Evolutionary conservation across 2,888 invertebrate genomes (phyloP).

Genomic region (Antitype chi): DNA sequence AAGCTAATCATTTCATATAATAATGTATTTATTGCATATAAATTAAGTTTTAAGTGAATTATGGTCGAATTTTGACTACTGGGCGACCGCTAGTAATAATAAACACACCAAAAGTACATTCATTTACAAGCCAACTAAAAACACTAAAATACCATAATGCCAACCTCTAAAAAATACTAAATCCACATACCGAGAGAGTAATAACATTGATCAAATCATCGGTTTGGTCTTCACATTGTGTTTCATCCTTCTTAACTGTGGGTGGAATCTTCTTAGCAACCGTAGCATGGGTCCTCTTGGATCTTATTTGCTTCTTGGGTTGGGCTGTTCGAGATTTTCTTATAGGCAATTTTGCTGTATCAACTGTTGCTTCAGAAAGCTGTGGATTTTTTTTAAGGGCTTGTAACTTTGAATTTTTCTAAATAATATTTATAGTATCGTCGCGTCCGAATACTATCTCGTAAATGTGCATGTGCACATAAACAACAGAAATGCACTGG

Average conservation of each 20-base stretch:
- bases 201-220: slow-evolving; percentile 77
- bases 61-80: too few relatives aligned
- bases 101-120: not conserved
- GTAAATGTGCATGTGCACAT: too few relatives aligned
- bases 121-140: not conserved
- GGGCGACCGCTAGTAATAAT: not conserved
- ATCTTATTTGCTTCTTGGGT: slow-evolving; percentile 71
- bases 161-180: not conserved
- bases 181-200: slow-evolving; percentile 74
- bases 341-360: slow-evolving; percentile 2
- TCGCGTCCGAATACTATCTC: too few relatives aligned
- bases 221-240: slow-evolving; percentile 68
- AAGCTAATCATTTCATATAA: too few relatives aligned
- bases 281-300: slow-evolving; percentile 62
- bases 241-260: slow-evolving; percentile 13
- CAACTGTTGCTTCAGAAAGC: slow-evolving; percentile 27
- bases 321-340: slow-evolving; percentile 35
- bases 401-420: not conserved
- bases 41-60: too few relatives aligned
- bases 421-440: not conserved
- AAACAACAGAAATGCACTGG: too few relatives aligned
- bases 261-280: slow-evolving; percentile 29
- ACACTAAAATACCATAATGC: not conserved
- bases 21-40: too few relatives aligned
- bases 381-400: not conserved